Base-by-base conservation (phyloP, 2,888 invertebrate species). In the Drosophila kokeensis region DNA sequence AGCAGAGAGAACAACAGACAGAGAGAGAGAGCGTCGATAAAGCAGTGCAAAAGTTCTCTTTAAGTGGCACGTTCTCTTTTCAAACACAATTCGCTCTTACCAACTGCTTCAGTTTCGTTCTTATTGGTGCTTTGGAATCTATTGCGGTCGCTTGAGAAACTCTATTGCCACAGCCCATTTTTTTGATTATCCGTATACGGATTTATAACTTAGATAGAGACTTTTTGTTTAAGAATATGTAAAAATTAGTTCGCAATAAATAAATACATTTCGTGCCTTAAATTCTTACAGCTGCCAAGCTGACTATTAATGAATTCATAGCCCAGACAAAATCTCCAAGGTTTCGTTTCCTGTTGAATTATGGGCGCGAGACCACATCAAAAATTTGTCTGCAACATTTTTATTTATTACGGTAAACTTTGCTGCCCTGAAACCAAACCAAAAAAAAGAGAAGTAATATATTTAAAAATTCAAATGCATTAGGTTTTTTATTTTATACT, bases 331-430 rank as follows among this genome's bases (percentile, higher is more conserved):
- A 15, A 27, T 71, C 24, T 52, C 21, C 3, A 29, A 48, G 29
- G 24, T 42, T 30, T 18, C 8, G 30, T 29, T 15, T 13, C 54
- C 24, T 42, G 42, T 62, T 62, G 42, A 60, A 36, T 58, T 71
- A 59, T 68, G 68, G 52, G 32, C 59, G 48, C 59, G 40, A 61
- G 50, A 59, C 13, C 55, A 48, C 48, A 59, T 55, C 38, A 55
- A 42, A 48, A 69, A 73, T 81, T 65, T 69, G 69, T 62, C 68
- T 60, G 54, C 49, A 65, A 61, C 49, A 66, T 80, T 73, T 65
- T 81, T 76, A 89, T 87, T 89, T 87, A 87, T 89, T 69, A 75
- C 88, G 58, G 69, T 54, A 65, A 67, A 53, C 62, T 66, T 62
- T 36, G 38, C 29, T 8, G 15, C 38, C 38, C 34, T 49, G 15